phyloP scores from a whole-genome alignment of 1,140 invertebrate species.

The Megalopta genalis region DNA sequence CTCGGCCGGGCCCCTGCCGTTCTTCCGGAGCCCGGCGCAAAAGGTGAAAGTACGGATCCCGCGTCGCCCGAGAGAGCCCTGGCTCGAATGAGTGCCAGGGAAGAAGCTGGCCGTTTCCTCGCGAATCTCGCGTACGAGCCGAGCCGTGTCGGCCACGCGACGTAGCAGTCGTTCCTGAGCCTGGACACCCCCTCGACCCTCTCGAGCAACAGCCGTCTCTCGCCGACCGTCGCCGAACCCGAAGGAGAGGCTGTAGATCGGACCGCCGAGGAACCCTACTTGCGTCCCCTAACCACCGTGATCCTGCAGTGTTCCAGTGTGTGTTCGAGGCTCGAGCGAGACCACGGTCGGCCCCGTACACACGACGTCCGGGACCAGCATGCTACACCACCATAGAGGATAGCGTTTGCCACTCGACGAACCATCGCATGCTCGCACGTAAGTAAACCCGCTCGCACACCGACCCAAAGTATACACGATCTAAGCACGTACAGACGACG shows the following conservation, averaged over 20 bases:
- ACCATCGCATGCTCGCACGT: conserved; percentile 56
- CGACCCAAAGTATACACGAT: not conserved
- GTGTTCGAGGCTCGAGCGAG: not conserved
- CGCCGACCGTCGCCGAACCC: too few relatives aligned
- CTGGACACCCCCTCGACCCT: conserved; percentile 33
- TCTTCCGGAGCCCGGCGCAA: not conserved
- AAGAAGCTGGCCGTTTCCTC: conserved; percentile 9
- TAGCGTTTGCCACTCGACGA: conserved; percentile 51
- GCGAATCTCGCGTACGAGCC: conserved; percentile 23
- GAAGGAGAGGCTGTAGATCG: too few relatives aligned
- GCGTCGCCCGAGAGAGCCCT: conserved; percentile 6
- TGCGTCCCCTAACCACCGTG: too few relatives aligned
- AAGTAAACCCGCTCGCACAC: conserved; percentile 43
- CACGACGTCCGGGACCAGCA: conserved; percentile 33
- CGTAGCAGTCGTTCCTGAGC: conserved; percentile 2
- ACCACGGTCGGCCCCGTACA: conserved; percentile 4
- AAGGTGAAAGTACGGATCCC: conserved; percentile 43
- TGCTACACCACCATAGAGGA: conserved; percentile 46
- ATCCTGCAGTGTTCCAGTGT: too few relatives aligned
- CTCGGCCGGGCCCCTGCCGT: not conserved
- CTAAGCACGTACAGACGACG: not conserved
- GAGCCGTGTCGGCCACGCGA: conserved; percentile 35
- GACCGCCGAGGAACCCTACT: too few relatives aligned
- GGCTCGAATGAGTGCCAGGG: conserved; percentile 39
- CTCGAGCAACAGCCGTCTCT: not conserved